A percentile compares a stretch with the other conserved stretches of the same genome.
Conservation (phyloP, 2,113 vertebrate genomes). For the Notothenia rossii region DNA sequence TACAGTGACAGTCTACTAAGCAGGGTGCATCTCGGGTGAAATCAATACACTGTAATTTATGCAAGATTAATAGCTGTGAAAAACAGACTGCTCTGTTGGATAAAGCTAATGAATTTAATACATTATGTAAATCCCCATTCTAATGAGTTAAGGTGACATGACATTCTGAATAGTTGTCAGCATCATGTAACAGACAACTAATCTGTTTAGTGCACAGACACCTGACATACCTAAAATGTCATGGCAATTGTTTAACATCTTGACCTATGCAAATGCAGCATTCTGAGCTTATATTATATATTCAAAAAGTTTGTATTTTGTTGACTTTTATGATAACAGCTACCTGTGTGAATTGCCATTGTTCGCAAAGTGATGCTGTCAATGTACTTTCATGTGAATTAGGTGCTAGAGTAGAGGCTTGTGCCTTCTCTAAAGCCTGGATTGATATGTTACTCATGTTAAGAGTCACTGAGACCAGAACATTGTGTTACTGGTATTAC, state of each 20-base stretch:
- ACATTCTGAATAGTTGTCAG: slow-evolving; percentile 35
- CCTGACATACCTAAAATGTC: slow-evolving; percentile 42
- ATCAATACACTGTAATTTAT: slow-evolving; percentile 52
- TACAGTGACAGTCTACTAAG: slow-evolving; percentile 19
- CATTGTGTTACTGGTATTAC: too few species aligned
- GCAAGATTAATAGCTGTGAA: slow-evolving; percentile 55
- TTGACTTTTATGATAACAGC: slow-evolving; percentile 1
- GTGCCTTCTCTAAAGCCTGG: background rate
- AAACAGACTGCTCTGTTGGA: slow-evolving; percentile 46
- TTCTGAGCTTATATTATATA: slow-evolving; percentile 13
- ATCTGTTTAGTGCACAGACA: slow-evolving; percentile 1
- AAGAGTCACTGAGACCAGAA: background rate
- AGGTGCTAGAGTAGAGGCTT: too few species aligned
- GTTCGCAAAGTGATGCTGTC: too few species aligned
- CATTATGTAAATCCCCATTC: slow-evolving; percentile 48
- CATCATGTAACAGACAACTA: slow-evolving; percentile 29
- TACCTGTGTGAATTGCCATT: background rate
- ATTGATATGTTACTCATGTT: background rate
- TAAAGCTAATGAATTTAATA: slow-evolving; percentile 55
- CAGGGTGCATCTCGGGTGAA: slow-evolving; percentile 46
- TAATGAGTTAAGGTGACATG: slow-evolving; percentile 23
- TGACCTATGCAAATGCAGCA: slow-evolving; percentile 35
- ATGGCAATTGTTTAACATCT: slow-evolving; percentile 31
- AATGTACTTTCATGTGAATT: too few species aligned
- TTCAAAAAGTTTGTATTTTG: background rate